These are phyloP conservation scores for Telmatochromis bifrenatus DNA, from an alignment of 2,113 vertebrate genomes.

Conservation along the genomic window DNA sequence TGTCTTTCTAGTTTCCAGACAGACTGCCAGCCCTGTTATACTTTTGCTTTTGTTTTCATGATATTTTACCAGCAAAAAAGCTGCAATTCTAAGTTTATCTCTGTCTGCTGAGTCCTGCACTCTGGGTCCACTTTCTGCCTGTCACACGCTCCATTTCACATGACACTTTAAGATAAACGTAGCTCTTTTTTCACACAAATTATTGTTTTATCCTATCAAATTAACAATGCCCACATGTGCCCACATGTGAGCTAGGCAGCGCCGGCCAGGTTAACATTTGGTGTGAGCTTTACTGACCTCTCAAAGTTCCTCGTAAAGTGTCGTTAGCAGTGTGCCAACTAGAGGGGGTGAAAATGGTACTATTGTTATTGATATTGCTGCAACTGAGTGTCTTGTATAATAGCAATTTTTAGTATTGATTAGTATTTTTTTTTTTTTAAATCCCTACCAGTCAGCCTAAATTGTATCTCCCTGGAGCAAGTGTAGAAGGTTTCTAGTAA, in stretches of 20 bases:
- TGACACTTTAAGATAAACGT: neutral
- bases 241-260: neutral
- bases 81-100: neutral
- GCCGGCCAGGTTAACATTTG: neutral
- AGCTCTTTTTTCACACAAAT: neutral
- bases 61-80: neutral
- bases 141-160: neutral
- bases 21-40: neutral
- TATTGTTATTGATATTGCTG: neutral
- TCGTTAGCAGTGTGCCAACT: neutral
- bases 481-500: neutral
- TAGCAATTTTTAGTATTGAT: neutral
- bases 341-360: neutral
- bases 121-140: neutral
- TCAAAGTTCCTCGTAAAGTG: neutral
- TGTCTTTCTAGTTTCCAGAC: neutral
- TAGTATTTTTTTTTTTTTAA: neutral
- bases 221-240: neutral
- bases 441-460: neutral
- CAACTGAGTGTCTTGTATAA: neutral
- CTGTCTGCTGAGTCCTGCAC: neutral
- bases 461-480: neutral
- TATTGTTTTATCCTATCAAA: neutral
- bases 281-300: neutral
- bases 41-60: neutral